Conservation (phyloP, 1,140 invertebrate genomes). For the Dendrolimus punctatus region DNA sequence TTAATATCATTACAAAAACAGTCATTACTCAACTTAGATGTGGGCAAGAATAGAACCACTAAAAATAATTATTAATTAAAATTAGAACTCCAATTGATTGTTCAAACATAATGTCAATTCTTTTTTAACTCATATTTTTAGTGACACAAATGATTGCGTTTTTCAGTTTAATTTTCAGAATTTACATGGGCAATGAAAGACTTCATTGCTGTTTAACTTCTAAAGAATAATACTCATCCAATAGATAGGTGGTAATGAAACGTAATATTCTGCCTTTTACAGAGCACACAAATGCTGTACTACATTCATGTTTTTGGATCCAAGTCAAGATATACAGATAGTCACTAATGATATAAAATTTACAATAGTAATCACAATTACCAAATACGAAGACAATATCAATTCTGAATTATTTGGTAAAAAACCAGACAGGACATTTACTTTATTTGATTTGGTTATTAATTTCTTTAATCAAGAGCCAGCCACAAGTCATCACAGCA, state of each 20-base stretch:
- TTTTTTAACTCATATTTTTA: too few species aligned
- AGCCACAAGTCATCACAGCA: slow-evolving; percentile 9
- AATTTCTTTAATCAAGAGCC: slow-evolving; percentile 37
- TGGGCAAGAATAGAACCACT: too few species aligned
- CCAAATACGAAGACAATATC: slow-evolving; percentile 15
- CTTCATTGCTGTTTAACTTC: too few species aligned
- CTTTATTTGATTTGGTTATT: slow-evolving; percentile 42
- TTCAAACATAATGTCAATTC: too few species aligned
- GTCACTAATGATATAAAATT: slow-evolving; percentile 37
- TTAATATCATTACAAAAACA: neutral
- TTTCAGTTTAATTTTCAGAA: too few species aligned
- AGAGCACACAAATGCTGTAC: slow-evolving; percentile 60
- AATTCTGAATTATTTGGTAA: slow-evolving; percentile 30
- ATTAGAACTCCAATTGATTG: too few species aligned
- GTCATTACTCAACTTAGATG: too few species aligned
- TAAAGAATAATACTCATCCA: too few species aligned
- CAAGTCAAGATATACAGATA: slow-evolving; percentile 32
- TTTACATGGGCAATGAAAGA: too few species aligned
- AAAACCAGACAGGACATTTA: slow-evolving; percentile 40
- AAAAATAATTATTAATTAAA: too few species aligned
- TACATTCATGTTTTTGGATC: slow-evolving; percentile 63
- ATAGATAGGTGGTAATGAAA: neutral
- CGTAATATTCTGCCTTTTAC: slow-evolving; percentile 19
- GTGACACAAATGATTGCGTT: too few species aligned
- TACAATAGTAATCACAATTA: slow-evolving; percentile 38